Conservation (phyloP, 1,140 invertebrate genomes). For the Leguminivora glycinivorella region DNA sequence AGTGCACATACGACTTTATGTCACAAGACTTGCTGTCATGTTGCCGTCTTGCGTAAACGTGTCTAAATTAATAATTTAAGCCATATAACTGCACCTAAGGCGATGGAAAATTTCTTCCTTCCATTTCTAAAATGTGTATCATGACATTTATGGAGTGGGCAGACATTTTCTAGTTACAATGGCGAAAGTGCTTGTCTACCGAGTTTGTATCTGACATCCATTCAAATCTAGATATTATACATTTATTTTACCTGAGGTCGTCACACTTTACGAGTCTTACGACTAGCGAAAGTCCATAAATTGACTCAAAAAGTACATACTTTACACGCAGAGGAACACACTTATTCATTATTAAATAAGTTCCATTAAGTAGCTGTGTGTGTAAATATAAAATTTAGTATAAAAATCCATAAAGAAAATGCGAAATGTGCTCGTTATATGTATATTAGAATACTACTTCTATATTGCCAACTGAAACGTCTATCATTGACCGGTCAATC, state of each 20-base stretch:
- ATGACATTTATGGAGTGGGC: neutral
- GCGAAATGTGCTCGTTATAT: no score
- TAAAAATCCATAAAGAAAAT: no score
- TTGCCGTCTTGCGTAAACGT: slow-evolving; percentile 13
- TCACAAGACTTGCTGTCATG: neutral
- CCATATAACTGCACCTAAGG: slow-evolving; percentile 12
- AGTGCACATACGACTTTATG: neutral
- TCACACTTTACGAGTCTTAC: no score
- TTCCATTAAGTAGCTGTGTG: no score
- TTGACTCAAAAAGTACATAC: no score
- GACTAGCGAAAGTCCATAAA: no score
- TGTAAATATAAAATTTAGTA: no score
- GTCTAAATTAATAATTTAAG: slow-evolving; percentile 17
- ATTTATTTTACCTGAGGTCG: no score
- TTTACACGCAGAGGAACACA: no score
- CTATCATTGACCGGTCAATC: neutral
- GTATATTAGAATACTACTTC: neutral
- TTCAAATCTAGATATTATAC: no score
- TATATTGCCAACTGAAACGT: neutral
- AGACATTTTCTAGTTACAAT: neutral
- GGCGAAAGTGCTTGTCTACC: neutral
- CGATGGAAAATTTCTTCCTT: neutral
- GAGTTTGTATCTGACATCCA: neutral
- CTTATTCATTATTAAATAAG: no score
- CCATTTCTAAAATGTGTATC: neutral